phyloP scores from a whole-genome alignment of 2,797 vertebrate species.

The Rallus crepitans region DNA sequence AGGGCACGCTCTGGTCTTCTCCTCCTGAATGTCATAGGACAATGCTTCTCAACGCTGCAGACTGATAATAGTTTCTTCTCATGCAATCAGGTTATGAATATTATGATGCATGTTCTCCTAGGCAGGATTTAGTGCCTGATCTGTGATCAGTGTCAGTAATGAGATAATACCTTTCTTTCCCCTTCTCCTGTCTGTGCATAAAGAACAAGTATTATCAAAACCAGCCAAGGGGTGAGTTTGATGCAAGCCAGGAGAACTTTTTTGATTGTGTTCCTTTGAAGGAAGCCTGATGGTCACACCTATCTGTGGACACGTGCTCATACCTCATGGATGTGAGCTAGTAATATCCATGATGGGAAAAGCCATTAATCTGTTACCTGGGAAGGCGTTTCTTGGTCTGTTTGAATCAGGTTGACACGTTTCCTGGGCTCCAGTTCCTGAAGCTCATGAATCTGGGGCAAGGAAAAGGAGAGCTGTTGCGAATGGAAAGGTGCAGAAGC shows the following conservation, averaged over 20 bases:
- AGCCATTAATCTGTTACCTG: neutral
- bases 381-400: neutral
- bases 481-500: neutral
- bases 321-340: neutral
- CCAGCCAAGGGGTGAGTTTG: neutral
- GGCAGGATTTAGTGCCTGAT: slow-evolving; percentile 19
- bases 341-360: neutral
- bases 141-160: neutral
- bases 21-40: neutral
- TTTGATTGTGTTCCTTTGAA: neutral
- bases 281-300: neutral
- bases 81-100: slow-evolving; percentile 23
- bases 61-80: neutral
- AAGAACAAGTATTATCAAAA: slow-evolving; percentile 4
- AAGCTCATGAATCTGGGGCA: neutral
- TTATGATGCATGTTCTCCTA: slow-evolving; percentile 20
- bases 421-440: neutral
- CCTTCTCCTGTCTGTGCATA: slow-evolving; percentile 40
- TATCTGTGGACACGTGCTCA: neutral
- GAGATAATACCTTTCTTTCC: neutral
- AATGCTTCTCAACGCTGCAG: neutral
- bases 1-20: neutral
- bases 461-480: neutral
- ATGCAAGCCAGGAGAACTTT: neutral
- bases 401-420: neutral